Percentiles rank a stretch among this genome's conserved stretches.
phyloP scores from a whole-genome alignment of 2,888 invertebrate genomes.

The Margaritifera margaritifera region DNA sequence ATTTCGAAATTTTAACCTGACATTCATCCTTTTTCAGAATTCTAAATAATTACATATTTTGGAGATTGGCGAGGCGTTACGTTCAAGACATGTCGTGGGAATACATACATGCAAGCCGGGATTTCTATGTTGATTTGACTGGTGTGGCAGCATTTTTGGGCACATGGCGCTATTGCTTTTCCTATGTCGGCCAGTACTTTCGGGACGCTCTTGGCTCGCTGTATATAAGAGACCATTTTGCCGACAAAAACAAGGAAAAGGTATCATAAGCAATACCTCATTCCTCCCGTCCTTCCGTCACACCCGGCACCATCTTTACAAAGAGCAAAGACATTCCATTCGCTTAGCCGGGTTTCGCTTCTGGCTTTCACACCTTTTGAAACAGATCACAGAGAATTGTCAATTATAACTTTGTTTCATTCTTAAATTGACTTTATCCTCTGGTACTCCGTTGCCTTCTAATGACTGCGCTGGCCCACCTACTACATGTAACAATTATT shows the following conservation, averaged over 20 bases:
- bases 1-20: neutral
- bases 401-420: too few species aligned
- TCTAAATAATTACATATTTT: constrained; percentile 78
- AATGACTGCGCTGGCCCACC: too few species aligned
- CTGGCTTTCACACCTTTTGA: too few species aligned
- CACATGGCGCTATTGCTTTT: constrained; percentile 56
- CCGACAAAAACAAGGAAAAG: constrained; percentile 53
- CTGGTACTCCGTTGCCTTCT: too few species aligned
- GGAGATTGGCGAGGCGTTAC: constrained; percentile 77
- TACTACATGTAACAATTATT: too few species aligned
- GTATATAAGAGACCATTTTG: constrained; percentile 53
- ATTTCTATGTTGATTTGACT: constrained; percentile 54
- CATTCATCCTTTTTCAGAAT: constrained; percentile 68
- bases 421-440: too few species aligned
- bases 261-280: constrained; percentile 26
- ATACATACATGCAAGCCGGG: constrained; percentile 64
- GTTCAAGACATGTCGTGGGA: constrained; percentile 76
- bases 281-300: neutral
- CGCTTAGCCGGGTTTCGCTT: too few species aligned
- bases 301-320: too few species aligned
- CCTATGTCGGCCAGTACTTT: constrained; percentile 37
- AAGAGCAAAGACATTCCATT: too few species aligned
- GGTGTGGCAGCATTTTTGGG: constrained; percentile 55
- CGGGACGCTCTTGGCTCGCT: constrained; percentile 57
- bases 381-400: too few species aligned